Base-by-base conservation (phyloP, 1,140 invertebrate genomes). In the Wasmannia auropunctata region DNA sequence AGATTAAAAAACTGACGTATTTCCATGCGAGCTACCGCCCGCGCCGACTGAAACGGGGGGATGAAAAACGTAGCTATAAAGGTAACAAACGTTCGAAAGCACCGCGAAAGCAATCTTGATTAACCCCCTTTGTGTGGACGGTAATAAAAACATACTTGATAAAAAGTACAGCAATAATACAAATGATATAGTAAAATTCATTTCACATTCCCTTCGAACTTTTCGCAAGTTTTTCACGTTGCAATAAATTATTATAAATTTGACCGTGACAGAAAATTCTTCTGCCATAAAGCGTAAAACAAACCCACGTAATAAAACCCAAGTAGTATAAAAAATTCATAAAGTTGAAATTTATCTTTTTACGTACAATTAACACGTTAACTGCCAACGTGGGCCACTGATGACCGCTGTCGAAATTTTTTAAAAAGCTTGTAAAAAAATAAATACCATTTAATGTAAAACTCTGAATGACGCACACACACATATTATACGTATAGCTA, bases 1-100 rank as follows among this genome's bases (percentile, higher is more conserved):
- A 72, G 67, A 74, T 56, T 74, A 83, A 58, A 72, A 80, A 58
- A 43, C 37, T 77, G 75, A 77, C 60, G 58, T 63, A 77, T 62
- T 63, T 77, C 14, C 25, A 25, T 63, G 56, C 60, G 40, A 31
- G 37, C 40, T 46, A 46, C 37, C 19, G 19, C 2, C 37, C 19
- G 19, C 2, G 8, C 51, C 34, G 25, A 63, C 3, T 14, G 34
- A 46, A 31, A 34, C 46, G n/a, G 11, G 46, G n/a, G n/a, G n/a
- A n/a, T 72, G 19, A 75, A 40, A 58, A 58, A 75, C 58, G 40
- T 25, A 56, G 22, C 51, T 25, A 16, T 37, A 10, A 75, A 37
- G 14, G 2, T 75, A 75, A 75, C 31, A 58, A 75, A 58, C 22
- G 14, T 25, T 37, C 31, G 31, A 25, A 75, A 58, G n/a, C n/a